Conservation (phyloP, 2,888 invertebrate species). For the Polydrusus cervinus region DNA sequence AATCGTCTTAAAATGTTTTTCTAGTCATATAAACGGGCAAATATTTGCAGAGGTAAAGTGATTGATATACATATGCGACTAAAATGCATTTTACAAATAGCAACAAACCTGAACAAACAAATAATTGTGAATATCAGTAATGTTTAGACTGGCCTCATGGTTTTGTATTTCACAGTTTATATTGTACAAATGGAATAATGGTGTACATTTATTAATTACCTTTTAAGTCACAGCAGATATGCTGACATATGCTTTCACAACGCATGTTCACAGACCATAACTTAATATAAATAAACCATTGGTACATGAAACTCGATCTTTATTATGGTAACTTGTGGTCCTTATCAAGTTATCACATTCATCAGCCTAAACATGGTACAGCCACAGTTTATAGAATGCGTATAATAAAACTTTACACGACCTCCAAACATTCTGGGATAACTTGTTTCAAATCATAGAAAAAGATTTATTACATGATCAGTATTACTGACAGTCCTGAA, state of each 20-base stretch:
- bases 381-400: too few species aligned
- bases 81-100: not conserved
- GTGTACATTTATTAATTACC: not conserved
- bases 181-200: not conserved
- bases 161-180: not conserved
- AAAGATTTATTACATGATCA: too few species aligned
- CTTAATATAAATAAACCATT: not conserved
- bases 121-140: not conserved
- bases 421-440: not conserved
- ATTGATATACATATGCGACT: not conserved
- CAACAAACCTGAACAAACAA: too few species aligned
- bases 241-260: not conserved
- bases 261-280: not conserved
- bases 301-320: not conserved
- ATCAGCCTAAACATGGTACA: constrained; percentile 1
- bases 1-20: too few species aligned
- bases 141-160: not conserved
- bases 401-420: not conserved
- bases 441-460: too few species aligned
- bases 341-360: not conserved
- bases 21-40: too few species aligned
- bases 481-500: too few species aligned
- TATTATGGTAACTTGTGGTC: not conserved
- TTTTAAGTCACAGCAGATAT: constrained; percentile 1
- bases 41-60: too few species aligned